Evolutionary conservation across 1,140 invertebrate genomes (phyloP).

Genomic region (Rhysida immarginata): DNA sequence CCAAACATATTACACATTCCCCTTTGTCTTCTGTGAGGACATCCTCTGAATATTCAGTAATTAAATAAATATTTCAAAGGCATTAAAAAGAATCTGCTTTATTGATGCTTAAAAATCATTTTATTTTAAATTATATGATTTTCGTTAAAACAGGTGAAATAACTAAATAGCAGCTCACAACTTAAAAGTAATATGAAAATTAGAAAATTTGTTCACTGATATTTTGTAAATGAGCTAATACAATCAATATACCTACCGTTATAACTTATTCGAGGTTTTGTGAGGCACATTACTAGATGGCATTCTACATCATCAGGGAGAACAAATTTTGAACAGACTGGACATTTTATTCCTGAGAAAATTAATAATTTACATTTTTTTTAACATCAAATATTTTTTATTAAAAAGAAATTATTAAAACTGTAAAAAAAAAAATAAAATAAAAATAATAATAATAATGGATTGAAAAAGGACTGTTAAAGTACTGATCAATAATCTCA

Average conservation of each 20-base stretch:
- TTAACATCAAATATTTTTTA: too few species aligned
- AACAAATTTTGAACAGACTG: conserved; percentile 94
- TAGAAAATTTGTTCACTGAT: too few species aligned
- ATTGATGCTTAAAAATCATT: too few species aligned
- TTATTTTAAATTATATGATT: background rate
- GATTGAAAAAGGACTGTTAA: background rate
- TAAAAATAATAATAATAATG: conserved; percentile 10
- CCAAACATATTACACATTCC: conserved; percentile 97
- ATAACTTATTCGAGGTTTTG: conserved; percentile 92
- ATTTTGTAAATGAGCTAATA: too few species aligned
- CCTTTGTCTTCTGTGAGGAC: conserved; percentile 85
- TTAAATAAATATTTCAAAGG: conserved; percentile 1
- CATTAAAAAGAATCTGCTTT: background rate
- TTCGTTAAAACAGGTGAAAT: background rate
- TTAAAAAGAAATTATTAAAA: too few species aligned
- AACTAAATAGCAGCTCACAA: background rate
- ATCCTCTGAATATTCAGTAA: conserved; percentile 63
- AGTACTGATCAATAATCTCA: background rate
- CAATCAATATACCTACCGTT: conserved; percentile 93
- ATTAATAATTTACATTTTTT: too few species aligned
- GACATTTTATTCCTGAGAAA: conserved; percentile 86
- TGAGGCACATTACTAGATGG: conserved; percentile 97
- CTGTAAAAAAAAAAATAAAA: too few species aligned
- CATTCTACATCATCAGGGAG: conserved; percentile 95
- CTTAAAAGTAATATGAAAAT: background rate